Evolutionary conservation across 2,797 vertebrate species (phyloP).

Genomic region (Thunnus albacares): DNA sequence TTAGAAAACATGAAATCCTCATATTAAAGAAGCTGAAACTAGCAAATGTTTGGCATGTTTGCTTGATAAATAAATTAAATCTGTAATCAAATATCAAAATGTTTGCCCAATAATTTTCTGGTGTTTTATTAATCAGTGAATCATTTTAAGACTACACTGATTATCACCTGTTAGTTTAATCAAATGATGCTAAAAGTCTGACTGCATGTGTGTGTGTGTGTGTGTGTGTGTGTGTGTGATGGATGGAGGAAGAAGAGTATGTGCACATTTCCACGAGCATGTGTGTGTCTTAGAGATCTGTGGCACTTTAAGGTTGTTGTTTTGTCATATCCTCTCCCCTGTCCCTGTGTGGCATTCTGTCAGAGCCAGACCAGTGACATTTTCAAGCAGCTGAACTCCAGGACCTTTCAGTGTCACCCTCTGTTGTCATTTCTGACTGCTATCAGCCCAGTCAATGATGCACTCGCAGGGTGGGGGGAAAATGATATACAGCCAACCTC

Average conservation of each 20-base stretch:
- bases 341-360: constrained; percentile 66
- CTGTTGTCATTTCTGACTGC: constrained; percentile 82
- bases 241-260: not conserved
- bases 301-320: constrained; percentile 62
- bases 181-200: not conserved
- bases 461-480: constrained; percentile 63
- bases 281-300: constrained; percentile 35
- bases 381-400: constrained; percentile 78
- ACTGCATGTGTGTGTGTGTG: not conserved
- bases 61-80: not conserved
- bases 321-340: constrained; percentile 48
- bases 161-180: not conserved
- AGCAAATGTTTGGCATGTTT: not conserved
- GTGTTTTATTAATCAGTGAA: not conserved
- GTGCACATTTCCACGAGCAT: constrained; percentile 5
- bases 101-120: not conserved
- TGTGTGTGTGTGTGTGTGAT: not conserved
- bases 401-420: constrained; percentile 80
- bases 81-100: fast-evolving
- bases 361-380: constrained; percentile 73
- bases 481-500: constrained; percentile 73
- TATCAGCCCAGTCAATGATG: constrained; percentile 76
- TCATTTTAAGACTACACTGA: not conserved
- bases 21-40: not conserved
- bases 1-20: not conserved